Evolutionary conservation across 1,140 invertebrate species (phyloP), one percentile per base, ranked within the genome.

Genomic region (Brachionus manjavacas): DNA sequence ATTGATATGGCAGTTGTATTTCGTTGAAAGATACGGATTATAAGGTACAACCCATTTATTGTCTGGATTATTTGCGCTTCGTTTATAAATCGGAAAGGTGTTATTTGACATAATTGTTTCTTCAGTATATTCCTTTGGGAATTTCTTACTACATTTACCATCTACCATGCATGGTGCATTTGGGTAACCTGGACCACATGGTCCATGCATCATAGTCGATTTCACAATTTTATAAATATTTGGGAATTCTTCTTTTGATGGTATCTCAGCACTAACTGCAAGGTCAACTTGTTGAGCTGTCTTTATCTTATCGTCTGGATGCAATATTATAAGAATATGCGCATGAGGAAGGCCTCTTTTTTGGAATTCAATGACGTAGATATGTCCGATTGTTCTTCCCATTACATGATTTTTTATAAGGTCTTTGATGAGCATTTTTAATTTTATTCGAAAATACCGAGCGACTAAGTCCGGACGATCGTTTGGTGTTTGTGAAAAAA

Each of bases 321-420:
- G 52, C 60, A 89, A 87, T 87, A 87, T 91, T 25, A 91, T 60
- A 16, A 92, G 85, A 83, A 91, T 89, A 85, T 91, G 91, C 4
- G 87, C 87, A 89, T 92, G 91, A 1, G 91, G 90, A 35, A 91
- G 85, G 9, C 91, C 90, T 84, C 90, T 86, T 86, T 91, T 91
- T 86, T 91, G 90, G 88, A 89, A 92, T 86, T 92, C 91, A 55
- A 91, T 84, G 25, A 87, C 85, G 84, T 89, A 89, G 88, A 90
- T 86, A 46, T 86, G 88, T 35, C 88, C 88, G 12, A 83, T 52
- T 52, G 86, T 85, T 46, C 85, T 78, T n/a, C 90, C 89, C 86
- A 89, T 88, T 3, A 90, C 83, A n/a, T 86, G 25, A 76, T 85
- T 23, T 80, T 89, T 88, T 11, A 84, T 70, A 20, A 91, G 86